Conservation (phyloP, 2,888 invertebrate species). For the Drosophila yooni region DNA sequence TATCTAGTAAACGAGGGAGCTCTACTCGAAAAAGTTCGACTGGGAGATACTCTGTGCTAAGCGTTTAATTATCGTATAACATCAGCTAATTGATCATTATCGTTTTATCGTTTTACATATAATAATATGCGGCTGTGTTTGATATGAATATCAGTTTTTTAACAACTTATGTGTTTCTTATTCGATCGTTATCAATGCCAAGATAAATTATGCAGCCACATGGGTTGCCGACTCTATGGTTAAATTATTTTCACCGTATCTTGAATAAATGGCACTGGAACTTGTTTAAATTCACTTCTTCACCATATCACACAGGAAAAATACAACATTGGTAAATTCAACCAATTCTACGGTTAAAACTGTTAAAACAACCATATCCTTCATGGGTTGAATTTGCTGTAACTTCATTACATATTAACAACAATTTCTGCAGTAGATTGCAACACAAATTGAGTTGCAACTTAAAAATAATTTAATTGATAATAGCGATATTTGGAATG, state of each 20-base stretch:
- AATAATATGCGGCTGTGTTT: background rate
- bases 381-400: background rate
- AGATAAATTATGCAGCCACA: background rate
- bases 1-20: slow-evolving; percentile 6
- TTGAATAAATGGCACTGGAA: background rate
- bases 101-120: background rate
- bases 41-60: background rate
- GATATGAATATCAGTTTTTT: background rate
- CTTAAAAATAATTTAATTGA: background rate
- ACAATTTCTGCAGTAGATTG: background rate
- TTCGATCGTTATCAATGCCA: background rate
- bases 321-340: background rate
- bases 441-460: background rate
- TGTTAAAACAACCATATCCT: background rate
- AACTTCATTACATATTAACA: background rate
- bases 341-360: background rate
- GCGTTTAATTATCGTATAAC: background rate
- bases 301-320: background rate
- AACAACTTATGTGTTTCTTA: background rate
- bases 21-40: background rate
- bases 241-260: background rate
- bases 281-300: background rate
- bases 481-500: background rate
- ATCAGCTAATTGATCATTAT: background rate
- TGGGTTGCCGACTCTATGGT: background rate